Evolutionary conservation across 2,797 vertebrate genomes (phyloP).

Genomic region (Megaceryle alcyon): DNA sequence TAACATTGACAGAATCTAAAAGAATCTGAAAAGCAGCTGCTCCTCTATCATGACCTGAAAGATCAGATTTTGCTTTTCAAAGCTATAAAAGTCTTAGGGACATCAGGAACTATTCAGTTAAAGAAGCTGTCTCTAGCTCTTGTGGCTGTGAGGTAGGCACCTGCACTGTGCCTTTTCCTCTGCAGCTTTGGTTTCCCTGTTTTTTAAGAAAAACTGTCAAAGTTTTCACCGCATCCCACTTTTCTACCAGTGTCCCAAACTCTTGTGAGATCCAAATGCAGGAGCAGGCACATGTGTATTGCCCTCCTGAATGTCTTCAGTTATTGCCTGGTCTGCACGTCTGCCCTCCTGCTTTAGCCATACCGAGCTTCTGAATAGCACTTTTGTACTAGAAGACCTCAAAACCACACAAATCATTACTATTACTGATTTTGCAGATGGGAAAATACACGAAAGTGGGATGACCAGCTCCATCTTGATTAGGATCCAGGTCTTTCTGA

Average conservation of each 20-base stretch:
- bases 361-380: not conserved
- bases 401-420: rapidly evolving
- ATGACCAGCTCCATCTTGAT: not conserved
- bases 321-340: not conserved
- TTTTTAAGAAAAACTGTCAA: not conserved
- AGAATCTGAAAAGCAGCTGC: not conserved
- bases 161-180: not conserved
- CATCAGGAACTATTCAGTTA: not conserved
- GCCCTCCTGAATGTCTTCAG: not conserved
- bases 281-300: not conserved
- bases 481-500: not conserved
- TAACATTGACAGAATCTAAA: not conserved
- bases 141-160: too few species aligned
- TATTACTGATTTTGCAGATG: not conserved
- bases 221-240: not conserved
- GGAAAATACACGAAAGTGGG: not conserved
- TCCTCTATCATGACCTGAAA: not conserved
- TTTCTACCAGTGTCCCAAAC: not conserved
- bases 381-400: not conserved
- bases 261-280: not conserved
- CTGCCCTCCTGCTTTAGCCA: not conserved
- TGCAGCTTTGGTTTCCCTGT: not conserved
- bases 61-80: not conserved
- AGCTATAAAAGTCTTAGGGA: not conserved
- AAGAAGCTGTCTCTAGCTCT: not conserved